These are phyloP conservation scores for Polia nebulosa DNA, from an alignment of 2,888 invertebrate genomes.

Conservation along the genomic window DNA sequence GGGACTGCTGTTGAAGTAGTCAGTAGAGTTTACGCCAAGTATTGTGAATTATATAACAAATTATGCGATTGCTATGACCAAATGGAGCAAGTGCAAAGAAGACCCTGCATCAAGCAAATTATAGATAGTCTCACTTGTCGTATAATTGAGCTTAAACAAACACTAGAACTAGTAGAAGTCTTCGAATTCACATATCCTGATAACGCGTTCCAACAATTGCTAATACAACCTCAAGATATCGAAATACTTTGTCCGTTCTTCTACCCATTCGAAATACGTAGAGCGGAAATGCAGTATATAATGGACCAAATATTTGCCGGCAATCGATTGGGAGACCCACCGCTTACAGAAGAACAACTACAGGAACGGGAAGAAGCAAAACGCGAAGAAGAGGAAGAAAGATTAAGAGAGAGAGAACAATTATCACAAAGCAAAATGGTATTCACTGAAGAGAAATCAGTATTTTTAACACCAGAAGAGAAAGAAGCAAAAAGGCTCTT, in stretches of 20 bases:
- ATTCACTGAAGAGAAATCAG: slow-evolving; percentile 73
- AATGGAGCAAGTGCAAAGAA: slow-evolving; percentile 92
- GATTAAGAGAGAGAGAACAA: slow-evolving; percentile 77
- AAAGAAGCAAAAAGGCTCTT: slow-evolving; percentile 71
- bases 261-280: slow-evolving; percentile 91
- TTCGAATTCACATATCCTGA: slow-evolving; percentile 94
- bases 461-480: slow-evolving; percentile 76
- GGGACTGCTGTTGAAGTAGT: slow-evolving; percentile 87
- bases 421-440: slow-evolving; percentile 74
- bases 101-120: slow-evolving; percentile 89
- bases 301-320: slow-evolving; percentile 85
- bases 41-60: slow-evolving; percentile 89
- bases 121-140: slow-evolving; percentile 91
- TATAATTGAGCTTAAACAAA: slow-evolving; percentile 91
- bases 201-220: slow-evolving; percentile 92
- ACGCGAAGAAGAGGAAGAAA: slow-evolving; percentile 77
- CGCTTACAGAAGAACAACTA: slow-evolving; percentile 81
- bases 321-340: slow-evolving; percentile 82
- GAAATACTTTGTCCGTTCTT: slow-evolving; percentile 92
- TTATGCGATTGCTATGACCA: slow-evolving; percentile 92
- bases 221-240: slow-evolving; percentile 93
- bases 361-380: slow-evolving; percentile 76
- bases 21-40: slow-evolving; percentile 88
- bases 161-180: slow-evolving; percentile 90
- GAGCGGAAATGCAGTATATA: slow-evolving; percentile 86